Conservation (phyloP, 2,888 invertebrate genomes). For the Leptopilina myrica region DNA sequence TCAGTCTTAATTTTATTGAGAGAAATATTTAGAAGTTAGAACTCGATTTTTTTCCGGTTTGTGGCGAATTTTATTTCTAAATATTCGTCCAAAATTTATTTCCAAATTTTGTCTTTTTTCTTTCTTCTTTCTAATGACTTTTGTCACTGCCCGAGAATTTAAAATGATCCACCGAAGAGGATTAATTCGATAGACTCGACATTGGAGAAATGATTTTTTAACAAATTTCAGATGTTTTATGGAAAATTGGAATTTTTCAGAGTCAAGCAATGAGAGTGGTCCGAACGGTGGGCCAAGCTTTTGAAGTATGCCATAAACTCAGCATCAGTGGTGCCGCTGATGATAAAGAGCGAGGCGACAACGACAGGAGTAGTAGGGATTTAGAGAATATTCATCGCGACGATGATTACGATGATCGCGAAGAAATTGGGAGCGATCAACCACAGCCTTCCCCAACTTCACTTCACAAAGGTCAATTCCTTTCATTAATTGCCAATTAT, state of each 20-base stretch:
- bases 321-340: constrained; percentile 80
- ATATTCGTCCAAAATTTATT: too few relatives aligned
- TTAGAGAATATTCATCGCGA: constrained; percentile 69
- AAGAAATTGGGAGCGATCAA: constrained; percentile 76
- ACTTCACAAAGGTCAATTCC: constrained; percentile 67
- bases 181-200: too few relatives aligned
- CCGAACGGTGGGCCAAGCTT: constrained; percentile 98
- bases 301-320: constrained; percentile 99
- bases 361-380: constrained; percentile 65
- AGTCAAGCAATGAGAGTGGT: constrained; percentile 99
- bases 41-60: too few relatives aligned
- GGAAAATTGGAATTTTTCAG: constrained; percentile 78
- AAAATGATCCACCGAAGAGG: too few relatives aligned
- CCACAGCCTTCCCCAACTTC: constrained; percentile 71
- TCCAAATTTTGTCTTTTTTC: background rate
- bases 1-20: constrained; percentile 14
- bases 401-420: constrained; percentile 77
- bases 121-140: background rate
- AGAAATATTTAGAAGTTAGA: background rate
- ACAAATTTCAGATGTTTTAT: background rate
- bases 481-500: too few relatives aligned
- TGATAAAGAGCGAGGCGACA: constrained; percentile 69
- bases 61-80: too few relatives aligned
- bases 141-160: background rate
- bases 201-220: too few relatives aligned